A percentile compares a stretch with the other conserved stretches of the same genome.
These are phyloP conservation scores for Anaspis maculata DNA, from an alignment of 2,888 invertebrate genomes.

Conservation along the genomic window DNA sequence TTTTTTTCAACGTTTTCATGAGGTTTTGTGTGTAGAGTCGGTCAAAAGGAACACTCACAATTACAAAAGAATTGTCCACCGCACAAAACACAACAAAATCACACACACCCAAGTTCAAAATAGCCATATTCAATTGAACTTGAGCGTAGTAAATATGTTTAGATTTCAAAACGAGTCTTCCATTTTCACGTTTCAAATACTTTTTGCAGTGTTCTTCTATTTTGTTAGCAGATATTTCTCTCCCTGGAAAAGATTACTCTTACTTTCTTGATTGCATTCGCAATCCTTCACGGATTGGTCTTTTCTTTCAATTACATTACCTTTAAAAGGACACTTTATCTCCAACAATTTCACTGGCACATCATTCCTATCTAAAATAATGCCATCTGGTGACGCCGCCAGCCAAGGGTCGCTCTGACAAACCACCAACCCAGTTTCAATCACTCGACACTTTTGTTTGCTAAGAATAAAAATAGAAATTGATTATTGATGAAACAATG, in stretches of 20 bases:
- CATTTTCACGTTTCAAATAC: background rate
- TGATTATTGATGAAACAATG: background rate
- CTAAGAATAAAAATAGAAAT: background rate
- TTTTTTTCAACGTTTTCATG: background rate
- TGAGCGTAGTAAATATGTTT: constrained; percentile 2
- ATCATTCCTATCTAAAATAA: background rate
- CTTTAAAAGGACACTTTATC: constrained; percentile 1
- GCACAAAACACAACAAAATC: constrained; percentile 3
- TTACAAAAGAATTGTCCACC: background rate
- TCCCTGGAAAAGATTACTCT: background rate
- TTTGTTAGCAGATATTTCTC: background rate
- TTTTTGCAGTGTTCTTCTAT: background rate
- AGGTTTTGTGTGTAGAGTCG: too few species aligned
- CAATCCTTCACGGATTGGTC: too few species aligned
- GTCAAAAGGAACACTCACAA: constrained; percentile 1
- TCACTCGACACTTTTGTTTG: background rate
- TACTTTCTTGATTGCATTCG: background rate
- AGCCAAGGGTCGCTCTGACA: background rate
- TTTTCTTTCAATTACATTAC: background rate
- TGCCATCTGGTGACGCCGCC: constrained; percentile 1
- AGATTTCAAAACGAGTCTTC: background rate
- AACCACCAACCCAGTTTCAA: constrained; percentile 1
- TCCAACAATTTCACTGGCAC: background rate
- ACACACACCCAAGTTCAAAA: background rate
- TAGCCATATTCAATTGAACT: constrained; percentile 2